Evolutionary conservation across 2,797 vertebrate genomes (phyloP), one percentile per base, ranked within the genome.

Genomic region (Avahi laniger): DNA sequence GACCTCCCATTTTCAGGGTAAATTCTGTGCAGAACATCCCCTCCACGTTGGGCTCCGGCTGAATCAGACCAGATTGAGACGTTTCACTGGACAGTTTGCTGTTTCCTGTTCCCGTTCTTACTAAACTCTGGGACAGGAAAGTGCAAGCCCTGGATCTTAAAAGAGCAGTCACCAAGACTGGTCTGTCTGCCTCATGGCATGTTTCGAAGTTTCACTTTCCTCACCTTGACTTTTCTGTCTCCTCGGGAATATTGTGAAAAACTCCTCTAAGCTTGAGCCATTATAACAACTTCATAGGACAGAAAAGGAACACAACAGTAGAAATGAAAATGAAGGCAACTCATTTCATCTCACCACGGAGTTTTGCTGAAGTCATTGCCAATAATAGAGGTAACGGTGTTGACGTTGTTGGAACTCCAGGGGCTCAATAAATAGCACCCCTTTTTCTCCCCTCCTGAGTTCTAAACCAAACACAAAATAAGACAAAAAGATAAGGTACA

Each of bases 401-500:
- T 75, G 84, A 87, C 3, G 11, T 73, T 73, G 13, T 43, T 80
- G 70, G 48, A 94, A 72, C 30, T 67, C 52, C 59, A 52, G 28
- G 65, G 3, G 7, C 35, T 52, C 15, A 59, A 30, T 65, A 41
- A 63, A 69, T 22, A 59, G 24, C 35, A 84, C n/a, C 5, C 18
- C 35, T 54, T 20, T 20, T 50, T 41, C 43, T 57, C 7, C 18
- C 4, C 20, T 65, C 61, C 8, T 76, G 52, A 94, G 22, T 83
- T 94, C 86, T 67, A 79, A 89, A 70, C n/a, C 35, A 85, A 94
- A 52, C 57, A 61, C 95, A 72, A 81, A 89, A 69, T 67, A 82
- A 63, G 12, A 78, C 43, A 72, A 84, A 82, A 48, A 7, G 4
- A 4, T 91, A 76, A 65, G 43, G 38, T n/a, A 22, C 18, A 12